Base-by-base conservation (phyloP, 92 coral and sea anemone genomes). In the Hydrozoanthus gracilis region DNA sequence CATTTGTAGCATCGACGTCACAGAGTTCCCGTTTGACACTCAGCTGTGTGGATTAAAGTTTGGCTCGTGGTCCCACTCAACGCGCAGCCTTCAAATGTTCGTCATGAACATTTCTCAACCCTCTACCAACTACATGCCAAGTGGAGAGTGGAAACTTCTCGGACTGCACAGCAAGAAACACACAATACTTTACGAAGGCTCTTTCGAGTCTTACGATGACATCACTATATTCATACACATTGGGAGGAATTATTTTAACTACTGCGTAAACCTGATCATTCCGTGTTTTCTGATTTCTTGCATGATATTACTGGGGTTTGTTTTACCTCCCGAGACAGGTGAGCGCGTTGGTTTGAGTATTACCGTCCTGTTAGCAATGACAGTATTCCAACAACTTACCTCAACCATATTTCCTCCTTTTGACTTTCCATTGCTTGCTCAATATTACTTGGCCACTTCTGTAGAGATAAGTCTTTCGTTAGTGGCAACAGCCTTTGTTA, bases 321-420 rank as follows among this genome's bases (percentile, higher is more conserved):
- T 94, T 14, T 84, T 94, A 0, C 98, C 98, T 2, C 98, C 98
- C 3, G 98, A 92, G 78, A 86, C 93, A 8, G 98, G 98, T 4
- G 98, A 94, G 72, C 80, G 98, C 17, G 86, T 94, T 48, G 95
- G 98, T 5, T 75, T 94, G 58, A 90, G 98, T 71, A 94, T 94
- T 8, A 94, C 98, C 0, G 98, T 94, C 3, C 86, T 94, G 4
- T 79, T 94, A 6, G 98, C 98, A 0, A 94, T 94, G 98, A 94
- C 98, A 0, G 98, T 94, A 7, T 94, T 94, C 65, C 98, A 94
- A 89, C 98, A 94, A 83, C 88, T 94, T n/a, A 90, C 98, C 4
- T 82, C 95, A 9, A 84, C 66, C n/a, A 94, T 94, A 14, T 92
- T 94, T 82, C 98, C 98, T 17, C 90, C 93, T 3, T 94, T 90